phyloP scores from a whole-genome alignment of 2,888 invertebrate genomes.

The Cerceris rybyensis region DNA sequence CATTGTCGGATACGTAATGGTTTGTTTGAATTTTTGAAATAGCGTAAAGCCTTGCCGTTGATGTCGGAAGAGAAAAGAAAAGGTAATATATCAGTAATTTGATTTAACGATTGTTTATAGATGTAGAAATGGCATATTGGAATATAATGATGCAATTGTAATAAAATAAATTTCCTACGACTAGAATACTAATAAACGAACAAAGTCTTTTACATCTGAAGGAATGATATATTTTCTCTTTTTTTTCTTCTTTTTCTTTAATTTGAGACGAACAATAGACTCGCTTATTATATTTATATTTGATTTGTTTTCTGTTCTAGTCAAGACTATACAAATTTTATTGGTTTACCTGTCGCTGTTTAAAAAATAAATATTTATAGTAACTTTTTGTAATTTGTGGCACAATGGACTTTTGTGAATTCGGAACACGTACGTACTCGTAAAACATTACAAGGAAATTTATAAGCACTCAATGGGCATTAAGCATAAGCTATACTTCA shows the following conservation, averaged over 20 bases:
- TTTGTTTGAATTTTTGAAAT: conserved; percentile 28
- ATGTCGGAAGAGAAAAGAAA: not conserved
- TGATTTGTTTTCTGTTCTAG: no score
- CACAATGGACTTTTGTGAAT: not conserved
- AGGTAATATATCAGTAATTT: not conserved
- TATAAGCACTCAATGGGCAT: conserved; percentile 10
- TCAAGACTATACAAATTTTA: conserved; percentile 16
- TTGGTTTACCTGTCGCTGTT: conserved; percentile 20
- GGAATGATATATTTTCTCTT: conserved; percentile 7
- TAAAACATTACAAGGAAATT: conserved; percentile 11
- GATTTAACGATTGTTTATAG: not conserved
- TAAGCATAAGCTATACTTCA: conserved; percentile 29
- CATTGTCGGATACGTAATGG: conserved; percentile 10
- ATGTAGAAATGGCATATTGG: not conserved
- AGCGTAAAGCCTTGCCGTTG: not conserved
- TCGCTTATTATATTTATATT: no score
- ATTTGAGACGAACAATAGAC: no score
- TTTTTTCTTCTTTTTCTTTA: no score
- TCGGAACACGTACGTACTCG: not conserved
- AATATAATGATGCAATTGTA: not conserved
- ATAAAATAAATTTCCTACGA: not conserved
- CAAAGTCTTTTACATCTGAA: not conserved
- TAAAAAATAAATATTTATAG: conserved; percentile 42
- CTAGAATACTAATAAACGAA: not conserved
- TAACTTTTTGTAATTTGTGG: no score